Evolutionary conservation across 1,140 invertebrate species (phyloP), one percentile per base, ranked within the genome.

Genomic region (Cheumatopsyche charites): DNA sequence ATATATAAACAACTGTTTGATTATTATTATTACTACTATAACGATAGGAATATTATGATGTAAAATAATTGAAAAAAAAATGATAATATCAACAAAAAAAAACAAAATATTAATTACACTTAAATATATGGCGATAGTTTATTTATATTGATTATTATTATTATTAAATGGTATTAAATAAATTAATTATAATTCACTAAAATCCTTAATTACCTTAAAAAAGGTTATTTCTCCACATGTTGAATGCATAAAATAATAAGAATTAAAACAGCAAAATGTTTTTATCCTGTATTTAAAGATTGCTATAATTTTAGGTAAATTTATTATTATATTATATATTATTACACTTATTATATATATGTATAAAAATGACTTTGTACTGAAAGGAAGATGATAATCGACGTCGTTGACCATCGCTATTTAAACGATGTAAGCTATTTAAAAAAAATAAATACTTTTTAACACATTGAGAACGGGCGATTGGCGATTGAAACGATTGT

Each of bases 51-150:
- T 75, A 75, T 73, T 73, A 75, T 75, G 71, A 75, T 75, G 74
- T 75, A 75, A 75, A 73, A 66, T 71, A 73, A 73, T 72, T n/a
- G n/a, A n/a, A n/a, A n/a, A 62, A 73, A 73, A 70, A 75, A 70
- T 70, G 72, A 75, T 75, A 73, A 75, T 73, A 75, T 66, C 71
- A 71, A 67, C 70, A 73, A 75, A 75, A 69, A 71, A 73, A 69
- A 66, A 58, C 63, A 73, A 75, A 75, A 75, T 70, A 70, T 72
- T 75, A 73, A 75, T 75, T 71, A 75, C 74, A 73, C 74, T 75
- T 75, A 75, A 75, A 73, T 73, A 73, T 75, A 75, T 75, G 74
- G 69, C 74, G 74, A 75, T 75, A 75, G 74, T 75, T 75, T 75
- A 75, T 75, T 75, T 75, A 75, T 73, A 75, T 75, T 71, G 68